A percentile compares a stretch with the other conserved stretches of the same genome.
Conservation (phyloP, 2,888 invertebrate species). For the Teleiodes luculella region DNA sequence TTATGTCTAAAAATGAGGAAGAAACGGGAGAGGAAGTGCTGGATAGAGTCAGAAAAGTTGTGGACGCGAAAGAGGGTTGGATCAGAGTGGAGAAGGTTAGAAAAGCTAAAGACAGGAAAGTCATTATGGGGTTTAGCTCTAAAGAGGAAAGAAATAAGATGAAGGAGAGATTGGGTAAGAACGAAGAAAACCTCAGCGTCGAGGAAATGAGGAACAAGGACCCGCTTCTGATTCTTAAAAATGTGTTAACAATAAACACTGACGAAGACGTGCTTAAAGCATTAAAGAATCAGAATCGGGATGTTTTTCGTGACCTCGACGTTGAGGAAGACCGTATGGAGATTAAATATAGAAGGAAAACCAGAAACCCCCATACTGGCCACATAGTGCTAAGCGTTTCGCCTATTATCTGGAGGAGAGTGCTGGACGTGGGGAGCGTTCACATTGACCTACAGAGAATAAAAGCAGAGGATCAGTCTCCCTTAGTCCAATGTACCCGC, state of each 20-base stretch:
- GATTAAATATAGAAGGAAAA: not conserved
- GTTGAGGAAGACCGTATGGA: not conserved
- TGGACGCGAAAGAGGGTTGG: constrained; percentile 14
- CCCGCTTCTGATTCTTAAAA: constrained; percentile 13
- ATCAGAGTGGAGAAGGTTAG: constrained; percentile 12
- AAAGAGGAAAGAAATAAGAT: constrained; percentile 9
- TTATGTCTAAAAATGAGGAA: not conserved
- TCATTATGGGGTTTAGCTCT: constrained; percentile 15
- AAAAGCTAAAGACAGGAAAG: constrained; percentile 18
- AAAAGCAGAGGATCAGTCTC: not conserved
- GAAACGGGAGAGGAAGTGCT: constrained; percentile 13
- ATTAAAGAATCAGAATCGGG: not conserved
- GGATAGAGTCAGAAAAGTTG: constrained; percentile 9
- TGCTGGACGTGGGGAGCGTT: not conserved
- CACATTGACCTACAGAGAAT: not conserved
- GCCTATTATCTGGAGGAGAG: not conserved
- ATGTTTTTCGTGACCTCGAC: not conserved
- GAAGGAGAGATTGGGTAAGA: not conserved
- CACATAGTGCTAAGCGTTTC: not conserved
- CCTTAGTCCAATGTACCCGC: not conserved
- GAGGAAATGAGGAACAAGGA: constrained; percentile 17
- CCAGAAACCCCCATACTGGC: not conserved
- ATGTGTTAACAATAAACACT: not conserved
- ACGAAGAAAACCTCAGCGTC: not conserved
- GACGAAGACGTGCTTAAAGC: not conserved